Percentiles rank a stretch among this genome's conserved stretches.
These are phyloP conservation scores for Ichneumoninae sp. DNA, from an alignment of 2,888 invertebrate genomes.

Conservation along the genomic window DNA sequence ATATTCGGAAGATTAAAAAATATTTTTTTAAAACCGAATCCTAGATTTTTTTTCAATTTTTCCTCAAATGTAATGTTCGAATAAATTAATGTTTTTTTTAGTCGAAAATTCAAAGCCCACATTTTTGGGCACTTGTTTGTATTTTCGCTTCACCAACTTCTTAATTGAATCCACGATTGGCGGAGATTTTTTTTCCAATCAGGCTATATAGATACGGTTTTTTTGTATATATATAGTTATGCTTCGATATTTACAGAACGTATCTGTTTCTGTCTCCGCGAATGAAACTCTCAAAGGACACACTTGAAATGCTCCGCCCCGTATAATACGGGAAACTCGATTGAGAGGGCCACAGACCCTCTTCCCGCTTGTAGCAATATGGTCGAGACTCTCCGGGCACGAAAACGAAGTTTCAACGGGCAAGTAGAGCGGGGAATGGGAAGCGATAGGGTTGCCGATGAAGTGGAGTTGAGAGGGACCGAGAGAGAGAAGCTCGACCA, in stretches of 20 bases:
- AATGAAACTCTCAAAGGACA: slow-evolving; percentile 20
- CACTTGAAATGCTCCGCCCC: slow-evolving; percentile 23
- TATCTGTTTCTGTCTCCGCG: neutral
- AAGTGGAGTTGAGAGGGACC: slow-evolving; percentile 8
- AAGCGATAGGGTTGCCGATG: slow-evolving; percentile 36
- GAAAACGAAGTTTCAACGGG: slow-evolving; percentile 51
- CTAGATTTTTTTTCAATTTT: neutral
- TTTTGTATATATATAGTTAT: neutral
- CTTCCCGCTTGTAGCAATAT: slow-evolving; percentile 23
- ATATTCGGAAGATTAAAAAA: neutral
- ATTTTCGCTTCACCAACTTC: neutral
- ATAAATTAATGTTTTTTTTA: neutral
- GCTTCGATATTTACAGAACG: neutral
- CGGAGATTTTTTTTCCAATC: neutral
- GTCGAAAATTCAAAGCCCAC: neutral
- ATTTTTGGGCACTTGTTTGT: neutral
- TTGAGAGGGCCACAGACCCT: slow-evolving; percentile 16
- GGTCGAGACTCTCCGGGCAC: slow-evolving; percentile 22
- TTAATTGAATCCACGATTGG: neutral
- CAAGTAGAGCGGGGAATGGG: slow-evolving; percentile 48
- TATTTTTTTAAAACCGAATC: neutral
- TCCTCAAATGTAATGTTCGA: neutral
- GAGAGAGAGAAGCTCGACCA: slow-evolving; percentile 30
- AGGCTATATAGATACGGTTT: neutral
- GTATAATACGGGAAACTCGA: slow-evolving; percentile 40